phyloP scores from a whole-genome alignment of 2,888 invertebrate species.

The Pollenia griseotomentosa region DNA sequence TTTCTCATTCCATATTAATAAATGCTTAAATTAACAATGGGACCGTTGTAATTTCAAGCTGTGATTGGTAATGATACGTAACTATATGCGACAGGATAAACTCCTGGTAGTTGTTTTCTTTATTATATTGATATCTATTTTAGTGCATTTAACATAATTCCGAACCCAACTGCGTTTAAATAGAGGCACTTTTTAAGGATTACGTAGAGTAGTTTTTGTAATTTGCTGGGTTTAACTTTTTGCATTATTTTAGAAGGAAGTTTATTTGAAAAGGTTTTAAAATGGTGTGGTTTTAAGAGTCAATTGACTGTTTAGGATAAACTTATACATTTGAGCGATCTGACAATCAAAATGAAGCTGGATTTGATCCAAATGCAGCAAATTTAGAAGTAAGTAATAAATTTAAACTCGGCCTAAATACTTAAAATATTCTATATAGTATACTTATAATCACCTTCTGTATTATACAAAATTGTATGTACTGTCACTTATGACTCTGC shows the following conservation, averaged over 20 bases:
- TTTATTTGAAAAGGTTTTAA: conserved; percentile 8
- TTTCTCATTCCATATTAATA: conserved; percentile 35
- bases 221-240: conserved; percentile 41
- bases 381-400: no score
- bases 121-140: conserved; percentile 68
- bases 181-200: conserved; percentile 49
- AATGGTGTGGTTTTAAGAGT: conserved; percentile 21
- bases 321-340: no score
- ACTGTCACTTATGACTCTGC: no score
- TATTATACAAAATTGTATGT: no score
- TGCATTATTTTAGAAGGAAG: conserved; percentile 35
- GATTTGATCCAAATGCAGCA: no score
- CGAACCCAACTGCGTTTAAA: conserved; percentile 4
- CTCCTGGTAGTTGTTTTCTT: conserved; percentile 14
- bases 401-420: no score
- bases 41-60: conserved; percentile 63
- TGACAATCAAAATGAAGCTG: no score
- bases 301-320: conserved; percentile 40
- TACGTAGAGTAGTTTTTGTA: conserved; percentile 21
- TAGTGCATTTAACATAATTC: conserved; percentile 59
- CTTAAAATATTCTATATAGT: no score
- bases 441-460: no score
- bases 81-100: conserved; percentile 37
- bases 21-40: conserved; percentile 69
- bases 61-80: conserved; percentile 71